These are phyloP conservation scores for Rotaria macrura DNA, from an alignment of 2,888 invertebrate genomes.

Conservation along the genomic window DNA sequence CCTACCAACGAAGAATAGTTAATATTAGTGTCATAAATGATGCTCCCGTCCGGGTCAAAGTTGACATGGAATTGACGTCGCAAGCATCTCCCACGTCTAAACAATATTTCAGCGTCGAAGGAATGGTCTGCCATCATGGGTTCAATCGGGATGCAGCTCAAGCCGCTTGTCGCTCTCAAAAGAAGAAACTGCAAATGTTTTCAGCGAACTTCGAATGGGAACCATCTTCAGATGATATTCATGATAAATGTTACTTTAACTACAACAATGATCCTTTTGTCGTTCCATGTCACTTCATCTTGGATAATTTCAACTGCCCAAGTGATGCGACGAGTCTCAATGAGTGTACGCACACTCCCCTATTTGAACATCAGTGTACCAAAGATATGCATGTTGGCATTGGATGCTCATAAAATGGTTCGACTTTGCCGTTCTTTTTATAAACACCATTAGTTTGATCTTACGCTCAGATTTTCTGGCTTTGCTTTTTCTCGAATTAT, in stretches of 20 bases:
- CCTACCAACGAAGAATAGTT: too few species aligned
- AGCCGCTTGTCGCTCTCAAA: background rate
- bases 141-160: background rate
- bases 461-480: too few species aligned
- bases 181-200: background rate
- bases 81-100: too few species aligned
- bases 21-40: too few species aligned
- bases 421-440: too few species aligned
- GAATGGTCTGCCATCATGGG: background rate
- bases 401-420: background rate
- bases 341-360: background rate
- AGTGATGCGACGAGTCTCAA: background rate
- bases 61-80: too few species aligned
- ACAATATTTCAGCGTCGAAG: too few species aligned
- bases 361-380: background rate
- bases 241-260: background rate
- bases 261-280: background rate
- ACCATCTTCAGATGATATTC: background rate
- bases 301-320: background rate
- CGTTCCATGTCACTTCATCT: background rate
- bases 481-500: too few species aligned
- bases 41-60: too few species aligned
- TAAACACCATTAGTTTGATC: too few species aligned
- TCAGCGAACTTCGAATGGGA: background rate
- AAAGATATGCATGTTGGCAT: background rate